phyloP scores from a whole-genome alignment of 2,888 invertebrate genomes.

The Rhamphomyia laevipes region DNA sequence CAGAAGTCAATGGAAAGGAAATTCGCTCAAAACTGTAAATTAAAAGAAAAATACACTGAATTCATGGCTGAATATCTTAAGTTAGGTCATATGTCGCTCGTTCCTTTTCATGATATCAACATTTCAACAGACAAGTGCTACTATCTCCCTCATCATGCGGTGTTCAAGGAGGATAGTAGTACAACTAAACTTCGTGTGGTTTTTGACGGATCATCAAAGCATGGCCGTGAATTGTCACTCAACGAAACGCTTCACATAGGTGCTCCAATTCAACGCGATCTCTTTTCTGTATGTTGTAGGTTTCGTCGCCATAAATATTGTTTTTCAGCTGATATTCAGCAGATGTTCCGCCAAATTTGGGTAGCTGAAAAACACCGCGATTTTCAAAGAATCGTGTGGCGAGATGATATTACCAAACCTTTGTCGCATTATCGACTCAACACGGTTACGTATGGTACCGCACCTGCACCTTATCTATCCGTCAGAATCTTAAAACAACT shows the following conservation, averaged over 20 bases:
- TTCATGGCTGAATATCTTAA: slow-evolving; percentile 14
- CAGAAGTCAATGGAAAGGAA: slow-evolving; percentile 9
- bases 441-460: slow-evolving; percentile 14
- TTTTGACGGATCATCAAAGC: slow-evolving; percentile 9
- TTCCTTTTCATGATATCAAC: slow-evolving; percentile 4
- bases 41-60: slow-evolving; percentile 7
- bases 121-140: slow-evolving; percentile 1
- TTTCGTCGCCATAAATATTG: slow-evolving; percentile 8
- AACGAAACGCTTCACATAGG: slow-evolving; percentile 8
- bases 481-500: slow-evolving; percentile 13
- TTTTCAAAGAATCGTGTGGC: slow-evolving; percentile 13
- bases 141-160: slow-evolving; percentile 16
- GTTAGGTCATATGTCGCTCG: slow-evolving; percentile 12
- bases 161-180: slow-evolving; percentile 12
- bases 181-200: slow-evolving; percentile 12
- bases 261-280: slow-evolving; percentile 8
- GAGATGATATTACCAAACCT: slow-evolving; percentile 2
- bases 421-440: slow-evolving; percentile 12
- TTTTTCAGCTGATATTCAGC: slow-evolving; percentile 9
- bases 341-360: slow-evolving; percentile 12
- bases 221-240: slow-evolving; percentile 2
- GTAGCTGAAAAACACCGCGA: slow-evolving; percentile 5
- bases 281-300: slow-evolving; percentile 2
- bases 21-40: slow-evolving; percentile 5
- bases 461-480: slow-evolving; percentile 12